Evolutionary conservation across 2,113 vertebrate genomes (phyloP).

Genomic region (Petrocephalus microphthalmus): DNA sequence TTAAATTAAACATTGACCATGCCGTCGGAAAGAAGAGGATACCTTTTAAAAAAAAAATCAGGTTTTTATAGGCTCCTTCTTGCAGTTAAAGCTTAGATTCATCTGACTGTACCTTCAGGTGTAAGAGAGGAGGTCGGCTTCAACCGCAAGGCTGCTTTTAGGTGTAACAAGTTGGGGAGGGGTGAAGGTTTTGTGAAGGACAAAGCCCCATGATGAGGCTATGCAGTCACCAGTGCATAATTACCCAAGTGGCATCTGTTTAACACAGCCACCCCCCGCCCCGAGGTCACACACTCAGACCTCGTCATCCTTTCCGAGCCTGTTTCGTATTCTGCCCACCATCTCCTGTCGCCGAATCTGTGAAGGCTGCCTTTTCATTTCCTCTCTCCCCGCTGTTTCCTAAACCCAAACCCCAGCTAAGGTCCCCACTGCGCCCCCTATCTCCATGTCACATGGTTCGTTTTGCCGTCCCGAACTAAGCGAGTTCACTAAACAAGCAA

Average conservation of each 20-base stretch:
- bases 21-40: too few relatives aligned
- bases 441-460: neutral
- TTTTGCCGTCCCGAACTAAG: neutral
- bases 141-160: neutral
- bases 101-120: neutral
- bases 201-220: neutral
- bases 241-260: neutral
- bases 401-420: neutral
- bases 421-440: neutral
- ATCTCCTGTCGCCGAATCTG: neutral
- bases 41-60: too few relatives aligned
- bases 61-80: too few relatives aligned
- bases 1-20: neutral
- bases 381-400: neutral
- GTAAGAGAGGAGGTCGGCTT: neutral
- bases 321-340: neutral
- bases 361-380: neutral
- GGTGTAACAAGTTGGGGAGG: neutral
- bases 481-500: neutral
- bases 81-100: neutral
- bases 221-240: neutral
- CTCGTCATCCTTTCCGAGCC: neutral
- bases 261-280: rapidly evolving
- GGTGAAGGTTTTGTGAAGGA: neutral
- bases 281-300: neutral